A percentile compares a stretch with the other conserved stretches of the same genome.
Evolutionary conservation across 2,113 vertebrate genomes (phyloP).

Genomic region (Dinomys branickii): DNA sequence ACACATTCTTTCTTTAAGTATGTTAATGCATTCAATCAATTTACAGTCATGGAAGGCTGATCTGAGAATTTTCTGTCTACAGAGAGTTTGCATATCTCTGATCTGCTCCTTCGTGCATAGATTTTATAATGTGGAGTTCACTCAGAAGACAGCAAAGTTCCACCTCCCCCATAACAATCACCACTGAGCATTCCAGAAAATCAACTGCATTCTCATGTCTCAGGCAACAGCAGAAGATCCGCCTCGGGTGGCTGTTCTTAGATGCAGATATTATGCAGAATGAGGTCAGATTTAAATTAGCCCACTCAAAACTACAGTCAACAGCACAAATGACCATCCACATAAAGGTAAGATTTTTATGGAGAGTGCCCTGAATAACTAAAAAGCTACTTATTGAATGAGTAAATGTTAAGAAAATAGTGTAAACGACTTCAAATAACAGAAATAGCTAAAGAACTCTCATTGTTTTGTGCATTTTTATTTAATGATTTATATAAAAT

Average conservation of each 20-base stretch:
- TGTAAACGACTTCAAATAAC: background rate
- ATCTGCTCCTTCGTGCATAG: background rate
- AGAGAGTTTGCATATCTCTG: conserved; percentile 42
- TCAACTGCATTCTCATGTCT: background rate
- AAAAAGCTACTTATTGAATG: conserved; percentile 13
- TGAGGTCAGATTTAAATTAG: background rate
- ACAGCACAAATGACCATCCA: background rate
- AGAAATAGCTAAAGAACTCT: background rate
- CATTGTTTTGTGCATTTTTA: background rate
- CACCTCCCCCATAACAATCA: background rate
- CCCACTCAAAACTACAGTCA: background rate
- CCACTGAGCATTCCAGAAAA: background rate
- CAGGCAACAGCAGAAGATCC: background rate
- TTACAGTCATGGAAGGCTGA: conserved; percentile 32
- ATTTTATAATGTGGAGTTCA: conserved; percentile 27
- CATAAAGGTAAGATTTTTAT: background rate
- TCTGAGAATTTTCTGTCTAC: conserved; percentile 15
- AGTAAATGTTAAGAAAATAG: background rate
- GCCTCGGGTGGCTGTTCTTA: background rate
- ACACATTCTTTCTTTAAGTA: conserved; percentile 26
- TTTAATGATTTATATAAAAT: conserved; percentile 20
- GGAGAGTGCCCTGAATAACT: background rate
- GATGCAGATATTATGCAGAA: background rate
- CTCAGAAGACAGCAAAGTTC: background rate
- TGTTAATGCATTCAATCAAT: conserved; percentile 54